Base-by-base conservation (phyloP, 2,113 vertebrate species). In the Hyperopisus bebe region DNA sequence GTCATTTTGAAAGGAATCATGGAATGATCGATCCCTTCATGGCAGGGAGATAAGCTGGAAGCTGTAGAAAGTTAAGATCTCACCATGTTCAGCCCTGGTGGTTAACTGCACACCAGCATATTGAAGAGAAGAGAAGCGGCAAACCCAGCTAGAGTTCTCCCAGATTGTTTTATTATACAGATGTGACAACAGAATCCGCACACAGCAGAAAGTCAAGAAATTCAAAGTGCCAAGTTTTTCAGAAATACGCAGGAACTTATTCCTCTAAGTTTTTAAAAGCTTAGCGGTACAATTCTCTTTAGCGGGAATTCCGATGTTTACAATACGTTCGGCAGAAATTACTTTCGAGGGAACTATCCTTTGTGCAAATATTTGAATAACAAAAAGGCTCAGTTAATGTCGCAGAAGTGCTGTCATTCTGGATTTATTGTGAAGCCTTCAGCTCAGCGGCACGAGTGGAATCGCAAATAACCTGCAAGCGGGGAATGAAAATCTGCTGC, bases 361-460 rank as follows among this genome's bases (percentile, higher is more conserved):
- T 87, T 47, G 50, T 51, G 48, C 85, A 87, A 87, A 87, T 87
- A n/a, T 87, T 53, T 53, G 50, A 87, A 50, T 48, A 86, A 48
- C 47, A 53, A 87, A 53, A 87, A 87, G n/a, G n/a, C 85, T 31
- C 85, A 53, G 50, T 35, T 47, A 53, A 48, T 27, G 47, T 87
- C n/a, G 27, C n/a, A n/a, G 50, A 53, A 87, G 50, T 53, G 44
- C 82, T 84, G 82, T 84, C 82, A 47, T 84, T 84, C 24, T 84
- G 82, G 82, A 46, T 84, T 47, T 84, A 80, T 80, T 84, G 39
- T 44, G 31, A 82, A 82, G 77, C 77, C 42, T 82, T 42, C 39
- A 84, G 44, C 39, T 9, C 42, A 46, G 21, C 39, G 21, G 82
- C 82, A 84, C 8, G 15, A 47, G 82, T 46, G 21, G 42, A 46